Evolutionary conservation across 1,140 invertebrate species (phyloP).

Genomic region (Argopecten irradians): DNA sequence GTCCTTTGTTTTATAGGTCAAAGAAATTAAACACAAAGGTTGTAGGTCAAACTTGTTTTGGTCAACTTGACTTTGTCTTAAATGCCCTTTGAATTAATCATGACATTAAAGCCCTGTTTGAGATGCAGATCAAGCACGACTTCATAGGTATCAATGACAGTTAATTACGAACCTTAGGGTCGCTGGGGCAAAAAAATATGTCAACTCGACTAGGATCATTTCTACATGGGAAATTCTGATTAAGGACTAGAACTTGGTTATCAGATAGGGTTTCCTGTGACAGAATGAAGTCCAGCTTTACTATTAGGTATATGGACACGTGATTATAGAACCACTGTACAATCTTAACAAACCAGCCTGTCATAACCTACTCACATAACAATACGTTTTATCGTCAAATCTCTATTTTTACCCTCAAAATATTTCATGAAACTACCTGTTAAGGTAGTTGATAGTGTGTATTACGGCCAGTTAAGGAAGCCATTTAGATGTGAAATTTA

Average conservation of each 20-base stretch:
- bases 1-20: not conserved
- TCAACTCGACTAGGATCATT: not conserved
- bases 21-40: not conserved
- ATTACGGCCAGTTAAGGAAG: not conserved
- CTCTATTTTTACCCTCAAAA: conserved; percentile 18
- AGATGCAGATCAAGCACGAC: not conserved
- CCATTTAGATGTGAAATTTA: conserved; percentile 13
- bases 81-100: not conserved
- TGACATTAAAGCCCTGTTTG: not conserved
- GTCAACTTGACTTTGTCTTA: not conserved
- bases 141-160: not conserved
- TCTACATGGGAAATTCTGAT: not conserved
- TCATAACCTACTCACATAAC: not conserved
- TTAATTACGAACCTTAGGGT: not conserved
- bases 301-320: not conserved
- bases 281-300: not conserved
- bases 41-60: not conserved
- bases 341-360: not conserved
- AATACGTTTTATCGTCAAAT: not conserved
- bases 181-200: not conserved
- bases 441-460: not conserved
- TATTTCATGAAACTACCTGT: conserved; percentile 17
- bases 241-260: not conserved
- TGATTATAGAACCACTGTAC: not conserved
- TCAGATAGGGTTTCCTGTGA: not conserved